A percentile compares a stretch with the other conserved stretches of the same genome.
These are phyloP conservation scores for Spodoptera frugiperda DNA, from an alignment of 1,140 invertebrate genomes.

Conservation along the genomic window DNA sequence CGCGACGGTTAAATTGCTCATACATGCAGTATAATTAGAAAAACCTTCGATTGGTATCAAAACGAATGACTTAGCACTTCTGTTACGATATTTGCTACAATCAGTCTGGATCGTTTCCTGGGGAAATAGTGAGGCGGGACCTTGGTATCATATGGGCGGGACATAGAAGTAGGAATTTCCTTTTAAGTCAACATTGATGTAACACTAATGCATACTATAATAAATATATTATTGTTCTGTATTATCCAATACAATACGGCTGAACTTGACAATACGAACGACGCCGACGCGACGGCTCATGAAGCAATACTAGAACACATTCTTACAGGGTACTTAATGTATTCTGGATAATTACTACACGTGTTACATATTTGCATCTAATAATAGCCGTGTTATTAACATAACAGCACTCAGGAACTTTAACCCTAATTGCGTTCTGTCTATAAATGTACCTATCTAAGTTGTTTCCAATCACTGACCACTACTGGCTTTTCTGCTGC, in stretches of 20 bases:
- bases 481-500: no score
- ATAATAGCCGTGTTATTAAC: neutral
- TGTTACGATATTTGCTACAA: neutral
- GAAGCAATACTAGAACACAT: neutral
- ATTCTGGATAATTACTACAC: constrained; percentile 12
- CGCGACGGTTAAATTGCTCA: neutral
- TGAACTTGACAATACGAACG: no score
- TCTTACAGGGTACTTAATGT: neutral
- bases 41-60: neutral
- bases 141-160: no score
- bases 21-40: neutral
- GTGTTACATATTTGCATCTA: neutral
- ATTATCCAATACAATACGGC: no score
- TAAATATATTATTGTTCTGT: no score
- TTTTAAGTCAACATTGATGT: neutral
- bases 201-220: no score
- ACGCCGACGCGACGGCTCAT: no score
- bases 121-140: neutral
- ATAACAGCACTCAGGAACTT: neutral
- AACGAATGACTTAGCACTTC: neutral
- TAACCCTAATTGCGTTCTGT: neutral
- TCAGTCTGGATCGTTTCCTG: constrained; percentile 1
- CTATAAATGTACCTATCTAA: neutral
- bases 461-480: no score
- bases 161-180: neutral